Conservation (phyloP, 2,888 invertebrate species). For the Agonopterix subpropinquella region DNA sequence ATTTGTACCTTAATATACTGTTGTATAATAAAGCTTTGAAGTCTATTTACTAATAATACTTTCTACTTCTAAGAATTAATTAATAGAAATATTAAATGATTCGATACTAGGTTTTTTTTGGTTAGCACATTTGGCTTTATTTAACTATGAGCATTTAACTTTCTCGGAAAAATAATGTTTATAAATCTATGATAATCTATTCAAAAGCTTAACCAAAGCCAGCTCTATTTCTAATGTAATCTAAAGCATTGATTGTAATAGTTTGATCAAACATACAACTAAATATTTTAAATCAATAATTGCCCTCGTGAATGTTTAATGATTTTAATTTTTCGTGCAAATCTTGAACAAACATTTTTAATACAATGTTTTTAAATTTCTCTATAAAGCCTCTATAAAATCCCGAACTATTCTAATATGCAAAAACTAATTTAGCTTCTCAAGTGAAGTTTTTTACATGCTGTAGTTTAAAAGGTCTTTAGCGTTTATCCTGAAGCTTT, state of each 20-base stretch:
- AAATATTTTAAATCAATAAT: constrained; percentile 8
- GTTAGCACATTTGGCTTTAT: not conserved
- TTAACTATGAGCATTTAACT: too few species aligned
- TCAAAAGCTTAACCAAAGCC: constrained; percentile 13
- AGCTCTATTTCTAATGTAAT: constrained; percentile 14
- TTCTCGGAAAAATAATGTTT: too few species aligned
- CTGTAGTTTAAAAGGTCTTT: constrained; percentile 14
- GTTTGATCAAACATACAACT: constrained; percentile 3
- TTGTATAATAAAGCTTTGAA: too few species aligned
- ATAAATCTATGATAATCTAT: not conserved
- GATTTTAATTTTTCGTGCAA: constrained; percentile 32
- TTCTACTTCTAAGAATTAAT: not conserved
- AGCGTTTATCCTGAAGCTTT: not conserved
- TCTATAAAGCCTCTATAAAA: constrained; percentile 49
- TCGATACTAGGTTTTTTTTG: not conserved
- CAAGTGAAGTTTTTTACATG: constrained; percentile 42
- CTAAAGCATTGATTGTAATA: constrained; percentile 18
- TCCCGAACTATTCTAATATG: constrained; percentile 46
- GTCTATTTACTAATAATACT: not conserved
- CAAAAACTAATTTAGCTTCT: constrained; percentile 37
- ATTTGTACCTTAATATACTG: too few species aligned
- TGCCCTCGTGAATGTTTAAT: constrained; percentile 17
- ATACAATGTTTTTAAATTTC: constrained; percentile 16
- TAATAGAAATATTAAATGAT: not conserved
- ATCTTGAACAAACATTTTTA: constrained; percentile 21